A percentile compares a stretch with the other conserved stretches of the same genome.
Evolutionary conservation across 2,797 vertebrate species (phyloP).

Genomic region (Smutsia temminckii): DNA sequence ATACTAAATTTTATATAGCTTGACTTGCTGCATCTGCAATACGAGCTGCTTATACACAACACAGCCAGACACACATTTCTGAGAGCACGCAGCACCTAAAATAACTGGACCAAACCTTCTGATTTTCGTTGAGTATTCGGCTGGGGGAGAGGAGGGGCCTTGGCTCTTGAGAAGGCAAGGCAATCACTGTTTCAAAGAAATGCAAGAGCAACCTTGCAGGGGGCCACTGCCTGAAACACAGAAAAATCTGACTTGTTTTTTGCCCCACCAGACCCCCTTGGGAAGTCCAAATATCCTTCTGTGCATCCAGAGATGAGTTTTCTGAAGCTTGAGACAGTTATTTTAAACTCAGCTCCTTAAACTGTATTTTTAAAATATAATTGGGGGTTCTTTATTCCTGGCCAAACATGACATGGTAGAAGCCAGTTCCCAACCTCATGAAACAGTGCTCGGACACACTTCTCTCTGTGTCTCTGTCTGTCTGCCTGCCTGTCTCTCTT

Average conservation of each 20-base stretch:
- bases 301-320: slow-evolving; percentile 59
- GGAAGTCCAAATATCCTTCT: slow-evolving; percentile 64
- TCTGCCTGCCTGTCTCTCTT: too few species aligned
- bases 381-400: slow-evolving; percentile 54
- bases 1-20: slow-evolving; percentile 66
- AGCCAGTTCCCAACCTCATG: slow-evolving; percentile 26
- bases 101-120: slow-evolving; percentile 67
- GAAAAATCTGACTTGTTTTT: slow-evolving; percentile 55
- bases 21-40: slow-evolving; percentile 62
- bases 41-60: slow-evolving; percentile 69
- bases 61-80: slow-evolving; percentile 65
- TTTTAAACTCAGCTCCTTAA: slow-evolving; percentile 68
- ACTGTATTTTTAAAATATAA: slow-evolving; percentile 74
- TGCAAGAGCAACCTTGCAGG: slow-evolving; percentile 46
- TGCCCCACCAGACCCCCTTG: background rate
- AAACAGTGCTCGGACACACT: background rate
- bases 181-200: slow-evolving; percentile 53
- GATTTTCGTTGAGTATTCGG: slow-evolving; percentile 70
- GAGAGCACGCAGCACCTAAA: slow-evolving; percentile 58
- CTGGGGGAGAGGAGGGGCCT: slow-evolving; percentile 37
- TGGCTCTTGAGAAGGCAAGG: slow-evolving; percentile 59
- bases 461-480: background rate
- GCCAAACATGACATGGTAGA: slow-evolving; percentile 63
- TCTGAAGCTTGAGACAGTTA: slow-evolving; percentile 69
- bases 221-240: slow-evolving; percentile 23